Percentiles rank a stretch among this genome's conserved stretches.
Evolutionary conservation across 1,140 invertebrate genomes (phyloP).

Genomic region (Cryptotermes secundus): DNA sequence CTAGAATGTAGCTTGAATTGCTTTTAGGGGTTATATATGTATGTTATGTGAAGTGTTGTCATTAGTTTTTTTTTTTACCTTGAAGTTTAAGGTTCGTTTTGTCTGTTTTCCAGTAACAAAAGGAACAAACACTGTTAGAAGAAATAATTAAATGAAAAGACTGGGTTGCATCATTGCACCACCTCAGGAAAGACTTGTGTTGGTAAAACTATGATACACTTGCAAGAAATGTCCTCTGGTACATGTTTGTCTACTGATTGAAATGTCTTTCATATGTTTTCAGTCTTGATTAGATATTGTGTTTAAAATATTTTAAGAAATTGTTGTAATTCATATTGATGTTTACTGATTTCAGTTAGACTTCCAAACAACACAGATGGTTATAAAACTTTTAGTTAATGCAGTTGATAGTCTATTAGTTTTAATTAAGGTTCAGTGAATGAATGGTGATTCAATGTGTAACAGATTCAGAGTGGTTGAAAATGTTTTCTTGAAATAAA

Average conservation of each 20-base stretch:
- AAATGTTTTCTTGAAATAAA: background rate
- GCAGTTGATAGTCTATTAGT: background rate
- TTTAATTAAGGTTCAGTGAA: background rate
- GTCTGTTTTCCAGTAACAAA: background rate
- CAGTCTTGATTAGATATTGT: background rate
- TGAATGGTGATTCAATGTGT: slow-evolving; percentile 4
- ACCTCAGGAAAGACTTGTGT: background rate
- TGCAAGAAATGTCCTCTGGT: background rate
- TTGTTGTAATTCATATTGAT: background rate
- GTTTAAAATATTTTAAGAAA: slow-evolving; percentile 1
- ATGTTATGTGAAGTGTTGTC: background rate
- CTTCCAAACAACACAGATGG: background rate
- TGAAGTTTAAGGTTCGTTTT: background rate
- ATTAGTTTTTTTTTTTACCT: background rate
- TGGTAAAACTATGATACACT: background rate
- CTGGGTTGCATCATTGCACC: background rate
- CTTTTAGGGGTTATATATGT: background rate
- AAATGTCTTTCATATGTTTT: slow-evolving; percentile 18
- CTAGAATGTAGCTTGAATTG: background rate
- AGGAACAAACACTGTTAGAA: background rate
- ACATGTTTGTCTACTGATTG: background rate
- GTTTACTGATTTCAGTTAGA: slow-evolving; percentile 14
- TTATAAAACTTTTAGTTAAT: background rate
- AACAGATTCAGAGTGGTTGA: background rate
- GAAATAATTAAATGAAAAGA: background rate